These are phyloP conservation scores for Coregonus ussuriensis DNA, from an alignment of 2,797 vertebrate species.

Conservation along the genomic window DNA sequence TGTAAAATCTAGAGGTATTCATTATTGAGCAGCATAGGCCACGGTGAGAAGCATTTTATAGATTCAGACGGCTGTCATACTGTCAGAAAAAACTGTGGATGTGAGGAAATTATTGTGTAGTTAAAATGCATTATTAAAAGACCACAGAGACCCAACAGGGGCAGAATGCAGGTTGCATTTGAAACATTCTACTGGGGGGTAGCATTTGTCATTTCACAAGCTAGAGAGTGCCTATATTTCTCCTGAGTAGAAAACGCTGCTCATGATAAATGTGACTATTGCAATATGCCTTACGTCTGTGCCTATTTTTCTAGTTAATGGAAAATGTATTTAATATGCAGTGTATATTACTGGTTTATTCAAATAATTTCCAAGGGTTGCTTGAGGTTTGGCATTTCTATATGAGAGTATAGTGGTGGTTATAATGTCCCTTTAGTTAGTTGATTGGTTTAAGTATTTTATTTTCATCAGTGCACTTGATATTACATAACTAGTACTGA, in stretches of 20 bases:
- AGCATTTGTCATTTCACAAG: neutral
- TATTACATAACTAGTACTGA: neutral
- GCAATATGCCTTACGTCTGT: neutral
- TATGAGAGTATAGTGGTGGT: neutral
- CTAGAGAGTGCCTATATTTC: neutral
- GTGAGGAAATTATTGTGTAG: slow-evolving; percentile 44
- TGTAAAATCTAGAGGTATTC: slow-evolving; percentile 53
- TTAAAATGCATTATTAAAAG: slow-evolving; percentile 49
- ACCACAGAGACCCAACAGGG: slow-evolving; percentile 27
- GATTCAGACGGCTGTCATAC: neutral
- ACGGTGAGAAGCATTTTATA: slow-evolving; percentile 1
- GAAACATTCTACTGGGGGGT: slow-evolving; percentile 29
- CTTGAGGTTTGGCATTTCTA: neutral
- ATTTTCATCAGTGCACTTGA: neutral
- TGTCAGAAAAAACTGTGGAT: slow-evolving; percentile 46
- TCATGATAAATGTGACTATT: neutral
- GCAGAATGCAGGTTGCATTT: slow-evolving; percentile 29
- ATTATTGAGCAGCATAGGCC: slow-evolving; percentile 25
- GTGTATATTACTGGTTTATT: neutral
- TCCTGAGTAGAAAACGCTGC: neutral
- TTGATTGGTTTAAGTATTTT: neutral
- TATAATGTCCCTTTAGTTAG: neutral
- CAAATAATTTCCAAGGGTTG: neutral
- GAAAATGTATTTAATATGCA: neutral
- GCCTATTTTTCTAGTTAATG: neutral